Base-by-base conservation (phyloP, 2,888 invertebrate species). In the Xestobium rufovillosum region DNA sequence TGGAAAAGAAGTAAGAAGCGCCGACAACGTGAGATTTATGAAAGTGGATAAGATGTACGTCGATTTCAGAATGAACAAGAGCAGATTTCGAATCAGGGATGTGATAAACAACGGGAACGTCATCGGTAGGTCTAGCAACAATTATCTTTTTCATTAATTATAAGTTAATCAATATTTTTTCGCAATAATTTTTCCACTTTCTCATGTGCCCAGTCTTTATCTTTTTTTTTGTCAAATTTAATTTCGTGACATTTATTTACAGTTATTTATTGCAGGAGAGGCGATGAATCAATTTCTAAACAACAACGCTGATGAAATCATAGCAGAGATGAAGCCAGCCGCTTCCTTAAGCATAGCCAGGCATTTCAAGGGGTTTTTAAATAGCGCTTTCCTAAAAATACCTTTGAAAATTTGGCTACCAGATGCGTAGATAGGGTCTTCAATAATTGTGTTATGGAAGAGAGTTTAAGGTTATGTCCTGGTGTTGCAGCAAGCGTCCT, bases 281-380 rank as follows among this genome's bases (percentile, higher is more conserved):
- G 85, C 85, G 1, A 84, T 87, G 77, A 86, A 86, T 62, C 83
- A 83, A 59, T 86, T 86, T 61, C 65, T 87, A 43, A 86, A 86
- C 65, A 80, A 80, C 60, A 85, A 87, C 54, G 76, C 83, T 0
- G 77, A 80, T 30, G 85, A 85, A 59, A 83, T 87, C 49, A 83
- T 87, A 44, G 78, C 79, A 38, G 87, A 87, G 68, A 83, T 87
- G 82, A 73, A 81, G 54, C 84, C 85, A 2, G 83, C 83, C 0
- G 84, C 85, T 0, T 73, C 78, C 2, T 63, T 70, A 4, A 76
- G 82, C 45, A 81, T 86, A 49, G 76, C 79, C 2, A 79, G 78
- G 49, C 79, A 84, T 54, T 83, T 85, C 68, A 77, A 80, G 56
- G 67, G 71, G 1, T 82, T 83, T 62, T 68, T 86, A 37, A 84